phyloP scores from a whole-genome alignment of 2,888 invertebrate genomes.

The Prosapia bicincta region DNA sequence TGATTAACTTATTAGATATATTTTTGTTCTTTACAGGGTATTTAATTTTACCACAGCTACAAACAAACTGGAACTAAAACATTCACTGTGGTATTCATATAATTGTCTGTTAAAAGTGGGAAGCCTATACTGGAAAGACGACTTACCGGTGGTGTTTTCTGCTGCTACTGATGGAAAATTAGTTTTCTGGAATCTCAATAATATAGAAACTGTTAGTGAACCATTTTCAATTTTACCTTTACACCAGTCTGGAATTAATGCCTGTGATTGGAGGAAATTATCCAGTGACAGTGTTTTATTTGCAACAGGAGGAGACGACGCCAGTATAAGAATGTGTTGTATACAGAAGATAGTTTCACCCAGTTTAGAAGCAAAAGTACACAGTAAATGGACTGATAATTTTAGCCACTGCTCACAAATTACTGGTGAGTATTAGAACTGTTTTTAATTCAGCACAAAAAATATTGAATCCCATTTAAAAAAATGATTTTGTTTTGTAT shows the following conservation, averaged over 20 bases:
- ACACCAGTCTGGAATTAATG: conserved; percentile 78
- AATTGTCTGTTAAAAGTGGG: conserved; percentile 4
- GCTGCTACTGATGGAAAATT: conserved; percentile 70
- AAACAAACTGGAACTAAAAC: neutral
- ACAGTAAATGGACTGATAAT: conserved; percentile 42
- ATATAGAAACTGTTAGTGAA: conserved; percentile 38
- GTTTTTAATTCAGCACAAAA: no score
- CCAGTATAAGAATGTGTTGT: conserved; percentile 48
- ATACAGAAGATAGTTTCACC: neutral
- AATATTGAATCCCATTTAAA: no score
- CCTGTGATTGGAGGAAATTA: conserved; percentile 52
- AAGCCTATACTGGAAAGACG: neutral
- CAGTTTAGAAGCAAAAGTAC: conserved; percentile 41
- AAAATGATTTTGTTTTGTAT: no score
- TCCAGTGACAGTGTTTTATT: conserved; percentile 52
- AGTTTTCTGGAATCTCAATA: conserved; percentile 59
- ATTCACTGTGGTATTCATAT: neutral
- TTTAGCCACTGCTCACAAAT: conserved; percentile 68
- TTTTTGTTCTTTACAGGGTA: conserved; percentile 51
- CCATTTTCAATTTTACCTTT: conserved; percentile 46
- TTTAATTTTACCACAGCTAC: conserved; percentile 10
- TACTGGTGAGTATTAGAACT: conserved; percentile 52
- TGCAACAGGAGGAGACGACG: conserved; percentile 81
- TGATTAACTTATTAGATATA: no score
- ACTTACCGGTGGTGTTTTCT: conserved; percentile 49